Evolutionary conservation across 1,140 invertebrate species (phyloP), one percentile per base, ranked within the genome.

Genomic region (Dufourea novaeangliae): DNA sequence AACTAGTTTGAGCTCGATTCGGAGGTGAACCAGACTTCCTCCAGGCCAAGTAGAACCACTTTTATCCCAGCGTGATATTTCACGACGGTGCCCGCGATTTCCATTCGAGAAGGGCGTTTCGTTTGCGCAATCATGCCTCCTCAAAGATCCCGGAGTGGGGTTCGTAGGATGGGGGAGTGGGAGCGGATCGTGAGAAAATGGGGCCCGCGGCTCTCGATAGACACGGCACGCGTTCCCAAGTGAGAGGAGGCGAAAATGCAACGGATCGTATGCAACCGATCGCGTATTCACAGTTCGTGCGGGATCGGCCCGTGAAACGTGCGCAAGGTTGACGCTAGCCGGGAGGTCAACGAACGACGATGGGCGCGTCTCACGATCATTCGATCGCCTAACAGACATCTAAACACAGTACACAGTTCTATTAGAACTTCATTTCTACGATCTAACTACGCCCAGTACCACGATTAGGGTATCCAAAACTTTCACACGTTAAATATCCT

Each of bases 101-200:
- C 39, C 44, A 46, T 64, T 75, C 57, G 70, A 52, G n/a, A 32
- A 46, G 61, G 34, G 20, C 14, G 17, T 12, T 8, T 29, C 52
- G 29, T 62, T 81, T 67, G 54, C 73, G 66, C 61, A 62, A 81
- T 50, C 66, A 25, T 54, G 79, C 57, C 54, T 77, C 71, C 66
- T 52, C 59, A 64, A 63, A 68, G 63, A 29, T 34, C 32, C 41
- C 50, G 44, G 32, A 10, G 34, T 59, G n/a, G n/a, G n/a, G n/a
- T n/a, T 6, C 20, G 41, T 17, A 44, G 20, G 46, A 37, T 37
- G 3, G 34, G 34, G 8, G 34, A 37, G 8, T n/a, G 46, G 20
- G 73, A 84, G 27, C 54, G 50, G 72, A 76, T 73, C 73, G 83
- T 80, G 83, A 75, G 78, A 80, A 85, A n/a, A 85, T 78, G 73